These are phyloP conservation scores for Drosophila virilis DNA, from an alignment of 1,140 invertebrate species.

Conservation along the genomic window DNA sequence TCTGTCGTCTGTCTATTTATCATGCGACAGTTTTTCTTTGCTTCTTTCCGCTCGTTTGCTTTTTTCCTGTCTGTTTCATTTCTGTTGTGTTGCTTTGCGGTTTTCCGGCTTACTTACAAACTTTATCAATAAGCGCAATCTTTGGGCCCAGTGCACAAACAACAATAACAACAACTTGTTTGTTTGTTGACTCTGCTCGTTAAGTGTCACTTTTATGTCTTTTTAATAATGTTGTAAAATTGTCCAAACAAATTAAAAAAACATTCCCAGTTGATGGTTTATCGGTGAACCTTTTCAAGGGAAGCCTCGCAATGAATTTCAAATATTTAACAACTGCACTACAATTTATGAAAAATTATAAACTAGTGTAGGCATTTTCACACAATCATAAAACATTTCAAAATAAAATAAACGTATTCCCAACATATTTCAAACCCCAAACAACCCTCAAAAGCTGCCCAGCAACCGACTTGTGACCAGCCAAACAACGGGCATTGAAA, in stretches of 20 bases:
- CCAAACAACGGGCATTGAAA: slow-evolving; percentile 54
- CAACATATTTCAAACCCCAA: neutral
- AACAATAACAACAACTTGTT: slow-evolving; percentile 31
- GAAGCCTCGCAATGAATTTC: neutral
- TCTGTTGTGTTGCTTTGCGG: slow-evolving; percentile 52
- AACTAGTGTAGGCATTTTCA: neutral
- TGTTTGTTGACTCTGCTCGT: slow-evolving; percentile 39
- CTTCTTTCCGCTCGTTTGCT: slow-evolving; percentile 8
- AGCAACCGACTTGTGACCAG: slow-evolving; percentile 19
- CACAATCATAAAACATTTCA: neutral
- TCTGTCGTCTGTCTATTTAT: slow-evolving; percentile 25
- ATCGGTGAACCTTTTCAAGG: neutral
- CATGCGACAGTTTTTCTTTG: slow-evolving; percentile 61
- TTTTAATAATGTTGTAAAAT: slow-evolving; percentile 77
- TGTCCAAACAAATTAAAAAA: slow-evolving; percentile 39
- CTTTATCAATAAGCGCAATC: slow-evolving; percentile 53
- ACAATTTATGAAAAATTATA: neutral
- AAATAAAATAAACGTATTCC: slow-evolving; percentile 7
- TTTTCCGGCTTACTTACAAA: slow-evolving; percentile 62
- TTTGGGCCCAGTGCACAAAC: slow-evolving; percentile 42
- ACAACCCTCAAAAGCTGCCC: slow-evolving; percentile 51
- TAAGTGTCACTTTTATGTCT: slow-evolving; percentile 69
- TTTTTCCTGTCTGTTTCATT: slow-evolving; percentile 3
- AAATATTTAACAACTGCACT: neutral
- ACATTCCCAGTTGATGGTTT: neutral